Evolutionary conservation across 2,797 vertebrate genomes (phyloP), one percentile per base, ranked within the genome.

Genomic region (Eulemur rubriventer): DNA sequence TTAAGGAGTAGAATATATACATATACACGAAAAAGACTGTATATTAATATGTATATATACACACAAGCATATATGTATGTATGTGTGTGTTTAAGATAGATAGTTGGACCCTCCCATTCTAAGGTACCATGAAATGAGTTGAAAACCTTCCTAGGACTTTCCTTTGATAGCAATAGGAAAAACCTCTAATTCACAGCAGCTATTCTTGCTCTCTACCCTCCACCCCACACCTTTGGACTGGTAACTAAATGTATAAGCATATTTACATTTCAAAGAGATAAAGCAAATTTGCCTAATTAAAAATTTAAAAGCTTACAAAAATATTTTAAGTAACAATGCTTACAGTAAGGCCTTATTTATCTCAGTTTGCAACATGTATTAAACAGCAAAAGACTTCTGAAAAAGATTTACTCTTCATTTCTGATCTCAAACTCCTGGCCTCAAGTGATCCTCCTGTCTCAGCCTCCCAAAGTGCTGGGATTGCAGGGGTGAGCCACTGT

Each of bases 281-380:
- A 83, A 95, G 22, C 8, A 73, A 95, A 90, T 67, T 94, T 84
- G 7, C 41, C 12, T 52, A 55, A 67, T 92, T 72, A 78, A 95
- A 75, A 92, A 61, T 87, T 61, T 78, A 50, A 94, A 20, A 86
- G 48, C 9, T 76, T 61, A 55, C 30, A 79, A 91, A 95, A 82
- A 70, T 90, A 86, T 76, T 95, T 85, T 55, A 94, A 75, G 10
- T 67, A 87, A 67, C 70, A 94, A 89, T 69, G 20, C 35, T 80
- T 86, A 73, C 63, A 38, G 80, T 67, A 46, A 41, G 14, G 63
- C 22, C 11, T 69, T 91, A 80, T 38, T 73, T 94, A 67, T 84
- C 38, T 94, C 69, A 79, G 43, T 88, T 75, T 94, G 22, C 33
- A 52, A 86, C 78, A 80, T 93, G 61, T 17, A 52, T 50, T 67